Conservation (phyloP, 2,888 invertebrate genomes). For the Drosophila atroscutellata region DNA sequence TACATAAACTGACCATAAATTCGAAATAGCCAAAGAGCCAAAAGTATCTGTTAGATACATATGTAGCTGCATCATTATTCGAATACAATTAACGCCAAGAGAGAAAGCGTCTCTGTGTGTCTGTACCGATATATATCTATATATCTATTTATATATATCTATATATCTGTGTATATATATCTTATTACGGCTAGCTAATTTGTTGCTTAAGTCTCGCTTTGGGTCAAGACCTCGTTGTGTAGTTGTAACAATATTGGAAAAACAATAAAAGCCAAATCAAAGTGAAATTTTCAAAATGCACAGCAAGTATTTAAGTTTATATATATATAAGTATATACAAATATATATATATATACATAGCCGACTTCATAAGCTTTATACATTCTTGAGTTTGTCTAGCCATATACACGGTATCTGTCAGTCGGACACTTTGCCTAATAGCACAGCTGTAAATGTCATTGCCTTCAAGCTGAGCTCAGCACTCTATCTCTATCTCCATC, state of each 20-base stretch:
- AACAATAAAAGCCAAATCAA: constrained; percentile 48
- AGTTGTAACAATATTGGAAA: constrained; percentile 14
- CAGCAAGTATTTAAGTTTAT: neutral
- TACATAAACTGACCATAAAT: constrained; percentile 78
- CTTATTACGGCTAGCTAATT: constrained; percentile 26
- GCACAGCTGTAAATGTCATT: constrained; percentile 54
- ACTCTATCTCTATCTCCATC: neutral
- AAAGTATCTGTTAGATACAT: constrained; percentile 52
- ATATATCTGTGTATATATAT: neutral
- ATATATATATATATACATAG: neutral
- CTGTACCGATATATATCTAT: neutral
- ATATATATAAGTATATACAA: neutral
- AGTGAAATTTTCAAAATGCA: constrained; percentile 18
- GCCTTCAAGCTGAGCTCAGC: constrained; percentile 30
- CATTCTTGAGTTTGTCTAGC: neutral
- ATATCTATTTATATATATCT: neutral
- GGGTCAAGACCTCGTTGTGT: neutral
- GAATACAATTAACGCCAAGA: constrained; percentile 77
- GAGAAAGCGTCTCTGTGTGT: constrained; percentile 45
- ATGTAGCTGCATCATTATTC: constrained; percentile 64
- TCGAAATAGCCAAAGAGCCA: constrained; percentile 66
- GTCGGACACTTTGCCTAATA: neutral
- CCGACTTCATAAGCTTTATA: neutral
- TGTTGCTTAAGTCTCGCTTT: constrained; percentile 28
- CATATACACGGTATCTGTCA: neutral